Evolutionary conservation across 1,140 invertebrate genomes (phyloP).

Genomic region (Lordiphosa collinella): DNA sequence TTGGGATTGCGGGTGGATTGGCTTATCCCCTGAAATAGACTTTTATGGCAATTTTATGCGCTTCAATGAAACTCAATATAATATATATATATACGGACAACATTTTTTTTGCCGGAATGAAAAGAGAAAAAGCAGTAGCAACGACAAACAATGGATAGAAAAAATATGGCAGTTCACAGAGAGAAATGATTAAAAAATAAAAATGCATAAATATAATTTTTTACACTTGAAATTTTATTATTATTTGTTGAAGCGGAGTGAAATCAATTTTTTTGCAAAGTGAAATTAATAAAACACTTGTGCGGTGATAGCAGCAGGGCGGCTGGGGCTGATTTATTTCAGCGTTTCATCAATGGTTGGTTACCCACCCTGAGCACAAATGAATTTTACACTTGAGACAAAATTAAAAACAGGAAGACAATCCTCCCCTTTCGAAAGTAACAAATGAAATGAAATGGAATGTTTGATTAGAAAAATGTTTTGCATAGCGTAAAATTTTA

Average conservation of each 20-base stretch:
- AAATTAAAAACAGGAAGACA: constrained; percentile 45
- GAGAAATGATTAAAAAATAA: constrained; percentile 43
- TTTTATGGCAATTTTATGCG: constrained; percentile 75
- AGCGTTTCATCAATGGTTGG: constrained; percentile 37
- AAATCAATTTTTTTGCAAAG: constrained; percentile 67
- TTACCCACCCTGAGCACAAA: constrained; percentile 35
- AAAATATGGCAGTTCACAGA: constrained; percentile 12
- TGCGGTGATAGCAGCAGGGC: neutral
- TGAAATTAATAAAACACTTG: constrained; percentile 66
- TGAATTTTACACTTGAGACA: constrained; percentile 71
- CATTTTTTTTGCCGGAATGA: constrained; percentile 3
- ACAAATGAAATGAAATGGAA: constrained; percentile 55
- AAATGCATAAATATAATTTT: constrained; percentile 41
- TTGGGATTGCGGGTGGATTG: neutral
- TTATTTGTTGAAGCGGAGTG: constrained; percentile 31
- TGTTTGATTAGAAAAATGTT: constrained; percentile 78
- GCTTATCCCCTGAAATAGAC: constrained; percentile 47
- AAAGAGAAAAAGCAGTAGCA: constrained; percentile 26
- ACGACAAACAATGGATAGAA: constrained; percentile 41
- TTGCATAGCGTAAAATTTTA: constrained; percentile 73
- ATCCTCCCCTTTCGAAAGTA: neutral
- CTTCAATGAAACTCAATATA: constrained; percentile 76
- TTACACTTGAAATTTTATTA: constrained; percentile 29
- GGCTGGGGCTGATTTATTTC: constrained; percentile 19
- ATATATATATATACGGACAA: constrained; percentile 22